Evolutionary conservation across 2,797 vertebrate species (phyloP).

Genomic region (Peromyscus nudipes): DNA sequence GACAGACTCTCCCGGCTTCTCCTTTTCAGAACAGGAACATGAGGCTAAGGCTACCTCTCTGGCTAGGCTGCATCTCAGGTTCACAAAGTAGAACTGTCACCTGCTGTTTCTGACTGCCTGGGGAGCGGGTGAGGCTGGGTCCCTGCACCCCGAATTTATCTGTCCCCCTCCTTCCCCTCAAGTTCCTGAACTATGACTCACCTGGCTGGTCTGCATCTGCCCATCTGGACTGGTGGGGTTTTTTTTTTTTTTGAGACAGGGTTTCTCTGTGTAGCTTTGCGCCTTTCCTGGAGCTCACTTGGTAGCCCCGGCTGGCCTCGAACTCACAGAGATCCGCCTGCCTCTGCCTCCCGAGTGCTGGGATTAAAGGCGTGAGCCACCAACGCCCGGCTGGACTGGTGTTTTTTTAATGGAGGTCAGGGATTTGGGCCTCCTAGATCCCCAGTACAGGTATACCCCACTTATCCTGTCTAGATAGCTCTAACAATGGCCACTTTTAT

Average conservation of each 20-base stretch:
- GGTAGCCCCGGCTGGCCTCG: no score
- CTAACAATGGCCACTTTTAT: accelerated
- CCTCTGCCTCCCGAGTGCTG: no score
- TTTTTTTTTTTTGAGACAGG: no score
- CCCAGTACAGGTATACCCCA: not conserved
- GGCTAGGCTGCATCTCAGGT: not conserved
- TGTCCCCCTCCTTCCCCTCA: not conserved
- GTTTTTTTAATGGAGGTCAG: not conserved
- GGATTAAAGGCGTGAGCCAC: no score
- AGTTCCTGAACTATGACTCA: not conserved
- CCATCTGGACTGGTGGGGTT: not conserved
- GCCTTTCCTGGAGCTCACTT: no score
- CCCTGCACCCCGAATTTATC: not conserved
- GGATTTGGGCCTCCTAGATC: not conserved
- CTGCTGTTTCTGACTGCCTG: not conserved
- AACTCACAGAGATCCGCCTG: no score
- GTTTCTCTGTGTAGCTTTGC: no score
- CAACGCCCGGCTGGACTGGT: no score
- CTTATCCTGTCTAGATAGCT: not conserved
- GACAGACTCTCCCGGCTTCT: not conserved
- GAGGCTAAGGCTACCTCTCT: not conserved
- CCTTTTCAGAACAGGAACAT: accelerated
- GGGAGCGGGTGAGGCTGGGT: not conserved
- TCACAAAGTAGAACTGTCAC: not conserved
- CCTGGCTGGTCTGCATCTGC: not conserved